These are phyloP conservation scores for Ptilonorhynchus violaceus DNA, from an alignment of 2,113 vertebrate species.

Conservation along the genomic window DNA sequence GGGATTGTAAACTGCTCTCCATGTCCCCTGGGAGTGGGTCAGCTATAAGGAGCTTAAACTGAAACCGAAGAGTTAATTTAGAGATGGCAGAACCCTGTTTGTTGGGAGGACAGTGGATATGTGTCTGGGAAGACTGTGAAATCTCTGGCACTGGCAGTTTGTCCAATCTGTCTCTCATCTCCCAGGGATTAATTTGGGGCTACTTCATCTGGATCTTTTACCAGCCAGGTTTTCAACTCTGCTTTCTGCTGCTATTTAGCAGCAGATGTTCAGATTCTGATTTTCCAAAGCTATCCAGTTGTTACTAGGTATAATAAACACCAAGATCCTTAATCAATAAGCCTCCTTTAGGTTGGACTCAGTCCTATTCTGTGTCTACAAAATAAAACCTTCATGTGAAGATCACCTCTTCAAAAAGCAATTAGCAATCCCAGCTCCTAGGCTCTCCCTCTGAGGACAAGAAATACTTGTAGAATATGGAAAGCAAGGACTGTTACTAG, in stretches of 20 bases:
- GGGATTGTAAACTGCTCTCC: not conserved
- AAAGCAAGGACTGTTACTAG: not conserved
- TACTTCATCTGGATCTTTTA: not conserved
- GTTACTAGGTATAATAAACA: not conserved
- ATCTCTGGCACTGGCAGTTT: not conserved
- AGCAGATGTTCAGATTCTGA: not conserved
- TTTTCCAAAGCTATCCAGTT: not conserved
- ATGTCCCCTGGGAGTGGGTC: not conserved
- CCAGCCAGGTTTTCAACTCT: not conserved
- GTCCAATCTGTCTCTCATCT: not conserved
- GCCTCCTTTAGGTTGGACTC: not conserved
- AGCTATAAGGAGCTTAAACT: not conserved
- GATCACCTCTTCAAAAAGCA: not conserved
- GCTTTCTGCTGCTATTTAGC: not conserved
- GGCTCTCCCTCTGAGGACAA: not conserved
- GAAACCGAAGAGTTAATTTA: not conserved
- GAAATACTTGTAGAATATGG: not conserved
- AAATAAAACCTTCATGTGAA: not conserved
- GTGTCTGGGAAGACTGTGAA: not conserved
- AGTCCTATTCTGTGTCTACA: not conserved
- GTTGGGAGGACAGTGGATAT: not conserved
- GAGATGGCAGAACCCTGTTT: not conserved
- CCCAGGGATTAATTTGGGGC: not conserved
- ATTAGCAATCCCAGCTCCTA: not conserved
- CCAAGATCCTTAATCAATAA: not conserved